Evolutionary conservation across 2,888 invertebrate species (phyloP).

Genomic region (Drosophila mulleri): DNA sequence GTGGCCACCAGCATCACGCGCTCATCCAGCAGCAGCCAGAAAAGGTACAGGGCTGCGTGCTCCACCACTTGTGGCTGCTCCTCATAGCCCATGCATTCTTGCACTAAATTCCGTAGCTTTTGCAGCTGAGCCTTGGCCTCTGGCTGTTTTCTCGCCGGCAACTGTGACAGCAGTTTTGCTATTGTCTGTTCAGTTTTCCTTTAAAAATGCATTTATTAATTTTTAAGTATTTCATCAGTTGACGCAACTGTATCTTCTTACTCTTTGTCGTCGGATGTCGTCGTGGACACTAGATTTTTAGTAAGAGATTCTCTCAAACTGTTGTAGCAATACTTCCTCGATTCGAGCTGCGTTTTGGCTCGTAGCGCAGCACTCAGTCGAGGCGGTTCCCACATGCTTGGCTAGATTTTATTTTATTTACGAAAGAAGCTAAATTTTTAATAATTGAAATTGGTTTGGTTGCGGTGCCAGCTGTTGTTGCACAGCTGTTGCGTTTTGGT

Average conservation of each 20-base stretch:
- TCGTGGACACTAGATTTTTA: conserved; percentile 37
- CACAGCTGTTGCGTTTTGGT: conserved; percentile 42
- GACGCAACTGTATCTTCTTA: conserved; percentile 60
- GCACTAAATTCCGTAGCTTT: conserved; percentile 83
- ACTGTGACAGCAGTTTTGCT: conserved; percentile 61
- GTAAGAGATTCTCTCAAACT: conserved; percentile 24
- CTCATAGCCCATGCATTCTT: conserved; percentile 86
- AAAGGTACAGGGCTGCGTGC: conserved; percentile 87
- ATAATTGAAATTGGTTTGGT: conserved; percentile 12
- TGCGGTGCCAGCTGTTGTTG: conserved; percentile 37
- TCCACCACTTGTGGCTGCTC: conserved; percentile 87
- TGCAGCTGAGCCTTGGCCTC: conserved; percentile 77
- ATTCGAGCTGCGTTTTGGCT: conserved; percentile 87
- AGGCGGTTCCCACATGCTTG: conserved; percentile 85
- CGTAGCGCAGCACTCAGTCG: conserved; percentile 89
- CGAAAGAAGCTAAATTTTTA: conserved; percentile 4
- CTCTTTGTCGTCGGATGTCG: conserved; percentile 58
- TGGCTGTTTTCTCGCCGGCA: conserved; percentile 62
- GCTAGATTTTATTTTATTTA: conserved; percentile 22
- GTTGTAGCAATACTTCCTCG: conserved; percentile 71
- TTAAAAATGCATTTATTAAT: background rate
- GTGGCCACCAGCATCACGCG: conserved; percentile 87
- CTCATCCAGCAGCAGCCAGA: conserved; percentile 87
- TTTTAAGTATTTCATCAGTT: conserved; percentile 34
- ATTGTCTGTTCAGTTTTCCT: conserved; percentile 69